These are phyloP conservation scores for Cyanoramphus novaezelandiae DNA, from an alignment of 2,113 vertebrate genomes.

Conservation along the genomic window DNA sequence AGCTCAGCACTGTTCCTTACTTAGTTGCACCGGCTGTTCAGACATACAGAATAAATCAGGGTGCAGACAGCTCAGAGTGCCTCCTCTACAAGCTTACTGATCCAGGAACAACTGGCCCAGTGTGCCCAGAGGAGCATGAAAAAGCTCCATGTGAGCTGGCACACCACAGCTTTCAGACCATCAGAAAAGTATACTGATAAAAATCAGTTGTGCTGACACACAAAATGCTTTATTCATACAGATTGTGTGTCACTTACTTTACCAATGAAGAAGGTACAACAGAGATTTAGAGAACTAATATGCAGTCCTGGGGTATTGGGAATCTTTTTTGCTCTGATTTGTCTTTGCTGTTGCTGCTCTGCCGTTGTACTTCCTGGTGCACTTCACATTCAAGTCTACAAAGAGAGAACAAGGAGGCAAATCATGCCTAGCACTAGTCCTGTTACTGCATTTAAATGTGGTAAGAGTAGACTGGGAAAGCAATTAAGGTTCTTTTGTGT, in stretches of 20 bases:
- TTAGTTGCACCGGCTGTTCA: not conserved
- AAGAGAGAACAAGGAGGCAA: not conserved
- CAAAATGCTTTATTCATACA: not conserved
- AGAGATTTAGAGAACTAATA: not conserved
- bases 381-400: conserved; percentile 36
- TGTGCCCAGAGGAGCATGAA: not conserved
- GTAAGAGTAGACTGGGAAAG: not conserved
- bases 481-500: not conserved
- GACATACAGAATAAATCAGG: not conserved
- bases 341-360: not conserved
- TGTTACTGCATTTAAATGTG: not conserved
- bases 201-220: conserved; percentile 5
- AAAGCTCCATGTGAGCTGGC: not conserved
- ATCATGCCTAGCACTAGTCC: not conserved
- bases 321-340: not conserved
- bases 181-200: not conserved
- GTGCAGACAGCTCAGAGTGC: not conserved
- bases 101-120: not conserved
- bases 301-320: not conserved
- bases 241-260: not conserved
- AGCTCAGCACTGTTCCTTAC: not conserved
- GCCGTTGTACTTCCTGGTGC: not conserved
- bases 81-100: not conserved
- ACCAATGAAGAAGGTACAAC: conserved; percentile 10
- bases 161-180: not conserved